Evolutionary conservation across 2,113 vertebrate species (phyloP).

Genomic region (Anolis carolinensis): DNA sequence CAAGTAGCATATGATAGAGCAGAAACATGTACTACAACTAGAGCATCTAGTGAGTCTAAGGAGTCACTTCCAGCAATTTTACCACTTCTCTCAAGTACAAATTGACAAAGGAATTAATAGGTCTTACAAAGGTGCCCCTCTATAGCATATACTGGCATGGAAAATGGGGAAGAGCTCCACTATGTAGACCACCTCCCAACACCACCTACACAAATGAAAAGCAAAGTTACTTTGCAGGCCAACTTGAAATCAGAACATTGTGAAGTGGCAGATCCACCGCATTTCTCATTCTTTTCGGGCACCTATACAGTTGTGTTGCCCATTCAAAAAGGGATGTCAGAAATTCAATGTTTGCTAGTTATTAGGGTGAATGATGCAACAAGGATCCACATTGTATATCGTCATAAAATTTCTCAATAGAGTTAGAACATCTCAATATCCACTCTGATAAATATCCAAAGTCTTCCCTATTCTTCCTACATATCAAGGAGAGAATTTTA

Average conservation of each 20-base stretch:
- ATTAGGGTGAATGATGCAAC: neutral
- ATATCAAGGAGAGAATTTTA: neutral
- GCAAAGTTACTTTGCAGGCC: too few relatives aligned
- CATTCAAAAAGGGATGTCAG: neutral
- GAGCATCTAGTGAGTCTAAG: neutral
- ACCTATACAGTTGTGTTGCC: neutral
- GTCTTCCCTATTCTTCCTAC: neutral
- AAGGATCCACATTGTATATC: neutral
- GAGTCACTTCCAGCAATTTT: neutral
- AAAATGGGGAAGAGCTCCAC: too few relatives aligned
- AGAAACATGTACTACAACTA: neutral
- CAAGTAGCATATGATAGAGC: fast-evolving
- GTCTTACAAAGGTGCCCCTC: neutral
- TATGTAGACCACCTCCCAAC: too few relatives aligned
- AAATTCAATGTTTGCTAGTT: too few relatives aligned
- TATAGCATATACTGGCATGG: neutral
- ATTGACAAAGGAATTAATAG: neutral
- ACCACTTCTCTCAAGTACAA: neutral
- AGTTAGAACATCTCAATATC: neutral
- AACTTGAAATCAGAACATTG: too few relatives aligned
- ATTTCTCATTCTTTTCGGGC: neutral
- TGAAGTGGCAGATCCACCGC: neutral
- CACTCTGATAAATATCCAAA: neutral
- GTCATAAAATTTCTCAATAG: neutral
- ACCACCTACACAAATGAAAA: too few relatives aligned